Conservation (phyloP, 1,140 invertebrate genomes). For the Drosophila sproati region DNA sequence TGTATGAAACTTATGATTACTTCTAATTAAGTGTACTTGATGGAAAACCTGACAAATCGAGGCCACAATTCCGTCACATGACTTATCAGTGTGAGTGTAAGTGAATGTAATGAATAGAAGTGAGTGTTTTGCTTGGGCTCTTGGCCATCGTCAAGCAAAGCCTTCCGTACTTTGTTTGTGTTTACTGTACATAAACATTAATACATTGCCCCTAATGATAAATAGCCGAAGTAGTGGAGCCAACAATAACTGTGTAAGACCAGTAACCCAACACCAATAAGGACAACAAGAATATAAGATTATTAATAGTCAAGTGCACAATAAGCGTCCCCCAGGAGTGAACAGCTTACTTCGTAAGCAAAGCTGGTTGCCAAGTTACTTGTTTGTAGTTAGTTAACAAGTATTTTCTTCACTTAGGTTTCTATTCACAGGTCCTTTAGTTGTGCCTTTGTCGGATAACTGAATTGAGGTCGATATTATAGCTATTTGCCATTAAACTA, state of each 20-base stretch:
- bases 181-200: constrained; percentile 54
- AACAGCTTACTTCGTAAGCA: constrained; percentile 10
- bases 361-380: constrained; percentile 35
- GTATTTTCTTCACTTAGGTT: constrained; percentile 11
- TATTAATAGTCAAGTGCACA: constrained; percentile 34
- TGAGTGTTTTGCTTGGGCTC: constrained; percentile 24
- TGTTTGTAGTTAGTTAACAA: constrained; percentile 18
- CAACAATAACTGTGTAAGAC: constrained; percentile 3
- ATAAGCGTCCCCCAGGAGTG: constrained; percentile 7
- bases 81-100: constrained; percentile 3
- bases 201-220: constrained; percentile 58
- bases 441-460: neutral
- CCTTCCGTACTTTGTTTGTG: constrained; percentile 35
- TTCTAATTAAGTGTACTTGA: constrained; percentile 3
- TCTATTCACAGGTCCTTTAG: constrained; percentile 1
- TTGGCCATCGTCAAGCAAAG: constrained; percentile 13
- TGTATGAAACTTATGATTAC: constrained; percentile 6
- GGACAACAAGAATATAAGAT: constrained; percentile 29
- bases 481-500: neutral
- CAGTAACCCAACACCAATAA: constrained; percentile 16
- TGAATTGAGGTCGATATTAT: neutral
- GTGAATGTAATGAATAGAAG: constrained; percentile 13
- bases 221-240: constrained; percentile 28
- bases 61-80: constrained; percentile 14
- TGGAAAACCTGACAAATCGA: constrained; percentile 13